Conservation (phyloP, 2,797 vertebrate genomes). For the Sternotherus odoratus region DNA sequence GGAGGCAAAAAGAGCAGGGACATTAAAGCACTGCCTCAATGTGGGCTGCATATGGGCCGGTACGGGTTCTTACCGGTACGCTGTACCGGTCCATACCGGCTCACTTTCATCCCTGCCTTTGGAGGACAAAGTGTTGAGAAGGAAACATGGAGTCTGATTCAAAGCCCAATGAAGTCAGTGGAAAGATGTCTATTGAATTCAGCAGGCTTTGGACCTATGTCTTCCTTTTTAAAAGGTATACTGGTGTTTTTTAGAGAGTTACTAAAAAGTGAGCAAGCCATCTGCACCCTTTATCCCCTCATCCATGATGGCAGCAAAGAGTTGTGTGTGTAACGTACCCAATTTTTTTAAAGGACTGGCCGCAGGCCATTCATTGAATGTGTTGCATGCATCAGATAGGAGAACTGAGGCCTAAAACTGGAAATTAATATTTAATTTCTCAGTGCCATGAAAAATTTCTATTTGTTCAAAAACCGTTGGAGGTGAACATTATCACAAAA, state of each 20-base stretch:
- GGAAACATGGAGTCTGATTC: neutral
- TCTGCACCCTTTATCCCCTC: neutral
- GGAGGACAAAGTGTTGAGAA: neutral
- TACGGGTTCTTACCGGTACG: no score
- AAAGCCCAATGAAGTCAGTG: neutral
- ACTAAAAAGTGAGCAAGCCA: neutral
- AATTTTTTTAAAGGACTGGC: neutral
- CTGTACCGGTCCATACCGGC: no score
- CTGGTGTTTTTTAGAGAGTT: neutral
- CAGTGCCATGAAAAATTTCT: neutral
- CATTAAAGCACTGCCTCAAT: no score
- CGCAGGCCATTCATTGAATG: fast-evolving
- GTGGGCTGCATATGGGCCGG: no score
- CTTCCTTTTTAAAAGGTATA: neutral
- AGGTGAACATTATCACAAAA: neutral
- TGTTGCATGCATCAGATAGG: neutral
- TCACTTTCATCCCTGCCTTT: neutral
- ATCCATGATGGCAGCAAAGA: neutral
- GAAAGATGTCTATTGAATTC: neutral
- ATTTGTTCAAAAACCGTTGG: neutral
- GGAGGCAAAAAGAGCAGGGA: no score
- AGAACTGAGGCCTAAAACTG: neutral
- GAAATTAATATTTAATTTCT: neutral
- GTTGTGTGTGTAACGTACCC: neutral
- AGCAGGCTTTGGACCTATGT: neutral